These are phyloP conservation scores for Metallyticus violacea DNA, from an alignment of 2,888 invertebrate genomes.

Conservation along the genomic window DNA sequence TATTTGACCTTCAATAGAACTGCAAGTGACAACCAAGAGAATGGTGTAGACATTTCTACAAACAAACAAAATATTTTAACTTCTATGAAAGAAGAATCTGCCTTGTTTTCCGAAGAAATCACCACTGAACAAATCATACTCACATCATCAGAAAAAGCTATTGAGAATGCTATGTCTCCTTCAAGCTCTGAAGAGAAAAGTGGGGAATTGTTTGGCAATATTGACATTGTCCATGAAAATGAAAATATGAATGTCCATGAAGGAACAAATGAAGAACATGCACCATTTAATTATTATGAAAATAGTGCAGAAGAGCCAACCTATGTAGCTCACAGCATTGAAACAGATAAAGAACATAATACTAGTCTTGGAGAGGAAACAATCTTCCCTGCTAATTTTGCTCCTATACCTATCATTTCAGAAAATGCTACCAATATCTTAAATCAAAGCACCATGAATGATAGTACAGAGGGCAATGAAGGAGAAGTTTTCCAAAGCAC, in stretches of 20 bases:
- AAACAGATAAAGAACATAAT: not conserved
- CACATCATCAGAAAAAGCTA: not conserved
- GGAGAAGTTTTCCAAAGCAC: not conserved
- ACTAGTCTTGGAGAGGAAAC: not conserved
- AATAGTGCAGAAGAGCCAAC: not conserved
- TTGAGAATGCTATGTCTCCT: not conserved
- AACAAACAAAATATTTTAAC: not conserved
- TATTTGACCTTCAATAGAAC: not conserved
- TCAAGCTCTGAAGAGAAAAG: not conserved
- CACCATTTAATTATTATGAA: not conserved
- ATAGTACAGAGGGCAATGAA: not conserved
- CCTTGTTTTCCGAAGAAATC: not conserved
- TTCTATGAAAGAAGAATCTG: not conserved
- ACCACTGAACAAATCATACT: not conserved
- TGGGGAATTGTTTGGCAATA: not conserved
- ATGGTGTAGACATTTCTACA: not conserved
- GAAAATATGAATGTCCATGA: not conserved
- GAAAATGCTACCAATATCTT: not conserved
- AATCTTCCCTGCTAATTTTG: not conserved
- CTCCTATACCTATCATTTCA: not conserved
- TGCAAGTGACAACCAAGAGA: not conserved
- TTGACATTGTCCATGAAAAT: not conserved
- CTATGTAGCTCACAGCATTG: not conserved
- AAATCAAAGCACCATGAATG: not conserved
- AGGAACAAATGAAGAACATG: not conserved